These are phyloP conservation scores for Patella caerulea DNA, from an alignment of 2,888 invertebrate species.

Conservation along the genomic window DNA sequence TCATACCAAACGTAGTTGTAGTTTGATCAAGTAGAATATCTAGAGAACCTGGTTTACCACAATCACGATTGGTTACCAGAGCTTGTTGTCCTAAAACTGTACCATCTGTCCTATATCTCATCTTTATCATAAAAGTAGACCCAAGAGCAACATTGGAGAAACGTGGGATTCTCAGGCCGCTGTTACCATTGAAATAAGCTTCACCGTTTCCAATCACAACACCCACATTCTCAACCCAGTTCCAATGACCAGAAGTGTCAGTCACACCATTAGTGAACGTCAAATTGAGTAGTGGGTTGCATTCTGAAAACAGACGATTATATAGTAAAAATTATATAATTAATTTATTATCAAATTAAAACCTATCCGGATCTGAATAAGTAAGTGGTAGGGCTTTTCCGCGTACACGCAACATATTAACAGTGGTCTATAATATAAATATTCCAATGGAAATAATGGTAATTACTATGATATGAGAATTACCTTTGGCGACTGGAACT, in stretches of 20 bases:
- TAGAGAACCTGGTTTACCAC: slow-evolving; percentile 48
- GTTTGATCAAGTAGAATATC: slow-evolving; percentile 41
- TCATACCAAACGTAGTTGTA: slow-evolving; percentile 42
- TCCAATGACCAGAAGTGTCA: slow-evolving; percentile 32
- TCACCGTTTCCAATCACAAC: slow-evolving; percentile 47
- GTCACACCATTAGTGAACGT: no score
- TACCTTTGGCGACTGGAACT: not conserved
- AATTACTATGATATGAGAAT: no score
- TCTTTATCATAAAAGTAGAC: slow-evolving; percentile 47
- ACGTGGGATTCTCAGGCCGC: slow-evolving; percentile 49
- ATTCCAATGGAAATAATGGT: no score
- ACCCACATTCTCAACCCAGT: slow-evolving; percentile 44
- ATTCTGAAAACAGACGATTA: no score
- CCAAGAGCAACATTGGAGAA: slow-evolving; percentile 55
- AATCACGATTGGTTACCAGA: slow-evolving; percentile 56
- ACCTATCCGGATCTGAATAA: no score
- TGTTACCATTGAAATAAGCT: slow-evolving; percentile 53
- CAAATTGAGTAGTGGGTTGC: no score
- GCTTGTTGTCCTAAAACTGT: slow-evolving; percentile 27
- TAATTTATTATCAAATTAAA: no score
- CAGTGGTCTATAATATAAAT: no score
- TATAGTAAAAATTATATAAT: no score
- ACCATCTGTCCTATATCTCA: slow-evolving; percentile 38
- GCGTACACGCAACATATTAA: no score
- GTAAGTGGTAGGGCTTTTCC: no score